phyloP scores from a whole-genome alignment of 2,113 vertebrate species.

The Colius striatus region DNA sequence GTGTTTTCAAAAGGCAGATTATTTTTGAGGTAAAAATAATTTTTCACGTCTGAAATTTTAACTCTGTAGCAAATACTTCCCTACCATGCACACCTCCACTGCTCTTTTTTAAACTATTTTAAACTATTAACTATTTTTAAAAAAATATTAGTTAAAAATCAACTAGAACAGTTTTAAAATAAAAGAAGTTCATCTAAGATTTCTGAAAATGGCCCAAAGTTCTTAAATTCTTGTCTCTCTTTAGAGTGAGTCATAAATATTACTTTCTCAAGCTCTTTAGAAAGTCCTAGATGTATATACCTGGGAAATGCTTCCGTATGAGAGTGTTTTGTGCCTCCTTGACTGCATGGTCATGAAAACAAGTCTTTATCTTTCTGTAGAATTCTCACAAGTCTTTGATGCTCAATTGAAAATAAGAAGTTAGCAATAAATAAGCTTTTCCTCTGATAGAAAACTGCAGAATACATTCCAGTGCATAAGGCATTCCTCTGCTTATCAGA shows the following conservation, averaged over 20 bases:
- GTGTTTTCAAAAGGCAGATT: not conserved
- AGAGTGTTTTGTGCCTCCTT: not conserved
- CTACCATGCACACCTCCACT: rapidly evolving
- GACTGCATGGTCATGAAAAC: not conserved
- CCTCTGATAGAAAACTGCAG: not conserved
- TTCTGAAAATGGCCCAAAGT: not conserved
- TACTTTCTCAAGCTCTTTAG: not conserved
- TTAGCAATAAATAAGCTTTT: not conserved
- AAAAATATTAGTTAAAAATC: not conserved
- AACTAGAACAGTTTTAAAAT: not conserved
- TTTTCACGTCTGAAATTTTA: not conserved
- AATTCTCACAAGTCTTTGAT: not conserved
- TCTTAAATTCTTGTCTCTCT: not conserved
- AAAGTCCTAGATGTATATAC: not conserved
- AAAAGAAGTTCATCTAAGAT: not conserved
- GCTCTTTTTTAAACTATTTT: not conserved
- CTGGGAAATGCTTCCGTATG: not conserved
- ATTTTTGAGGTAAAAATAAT: not conserved
- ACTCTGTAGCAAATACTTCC: not conserved
- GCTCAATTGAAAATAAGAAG: not conserved
- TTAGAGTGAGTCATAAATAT: not conserved
- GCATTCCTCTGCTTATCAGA: not conserved
- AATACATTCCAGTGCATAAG: not conserved
- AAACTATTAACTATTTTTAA: not conserved
- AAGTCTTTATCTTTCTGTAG: not conserved